Evolutionary conservation across 2,888 invertebrate species (phyloP), one percentile per base, ranked within the genome.

Genomic region (Epinotia brunnichana): DNA sequence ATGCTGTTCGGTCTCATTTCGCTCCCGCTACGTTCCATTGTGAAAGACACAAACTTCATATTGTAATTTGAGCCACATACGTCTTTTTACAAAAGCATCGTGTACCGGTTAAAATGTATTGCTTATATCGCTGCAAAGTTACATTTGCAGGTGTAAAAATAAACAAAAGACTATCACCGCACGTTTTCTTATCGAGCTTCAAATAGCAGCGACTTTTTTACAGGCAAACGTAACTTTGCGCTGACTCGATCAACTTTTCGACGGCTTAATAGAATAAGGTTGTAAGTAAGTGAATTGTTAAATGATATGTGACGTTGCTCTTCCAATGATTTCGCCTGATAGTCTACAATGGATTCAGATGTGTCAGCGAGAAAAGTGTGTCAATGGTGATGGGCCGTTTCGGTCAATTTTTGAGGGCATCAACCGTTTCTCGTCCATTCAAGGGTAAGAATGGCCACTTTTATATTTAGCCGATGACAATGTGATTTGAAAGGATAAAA

Each of bases 311-410:
- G 53, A 63, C 35, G 7, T 53, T 63, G 35, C 15, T 35, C 51
- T 53, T 63, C 35, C 15, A 35, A 29, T 24, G n/a, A 21, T 70
- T 53, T 59, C 9, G 44, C 24, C 57, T 66, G 53, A 59, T 59
- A 17, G 63, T 63, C 63, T 35, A 41, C 53, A 51, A 48, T 53
- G 35, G 71, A 71, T 66, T 71, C 44, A 60, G 48, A 11, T n/a
- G 41, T 53, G 11, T 66, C 66, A 66, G 66, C 60, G 19, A 2
- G 19, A 60, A 66, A 66, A 66, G 66, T 71, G 66, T 60, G 71
- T 60, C 71, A 71, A 70, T 66, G 41, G 60, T 19, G 53, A 71
- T 63, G 63, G 51, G 35, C 51, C 35, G 63, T 19, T 35, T 53
- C 19, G 24, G 17, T 63, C 13, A 29, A 63, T 63, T 35, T 63